Percentiles rank a stretch among this genome's conserved stretches.
Conservation (phyloP, 2,797 vertebrate genomes). For the Ara ararauna region DNA sequence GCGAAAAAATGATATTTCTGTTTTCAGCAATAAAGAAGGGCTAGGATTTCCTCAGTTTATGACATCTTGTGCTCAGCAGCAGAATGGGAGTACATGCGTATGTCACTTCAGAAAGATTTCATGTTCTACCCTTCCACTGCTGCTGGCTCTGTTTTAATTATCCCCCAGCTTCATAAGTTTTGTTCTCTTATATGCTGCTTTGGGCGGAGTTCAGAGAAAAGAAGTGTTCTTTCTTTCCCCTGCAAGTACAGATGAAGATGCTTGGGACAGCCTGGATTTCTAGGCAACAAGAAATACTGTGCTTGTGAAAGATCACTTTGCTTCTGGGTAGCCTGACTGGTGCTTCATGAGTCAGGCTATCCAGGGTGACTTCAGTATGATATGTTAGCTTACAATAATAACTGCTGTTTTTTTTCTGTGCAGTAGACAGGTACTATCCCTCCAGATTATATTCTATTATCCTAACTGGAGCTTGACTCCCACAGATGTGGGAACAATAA, state of each 20-base stretch:
- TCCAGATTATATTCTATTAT: neutral
- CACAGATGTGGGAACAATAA: neutral
- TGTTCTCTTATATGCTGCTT: neutral
- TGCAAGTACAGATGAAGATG: neutral
- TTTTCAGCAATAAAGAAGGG: neutral
- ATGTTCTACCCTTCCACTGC: neutral
- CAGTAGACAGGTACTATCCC: neutral
- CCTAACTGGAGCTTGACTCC: neutral
- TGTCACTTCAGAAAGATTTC: neutral
- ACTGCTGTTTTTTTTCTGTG: neutral
- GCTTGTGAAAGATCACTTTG: accelerated
- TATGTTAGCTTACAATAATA: neutral
- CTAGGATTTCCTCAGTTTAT: neutral
- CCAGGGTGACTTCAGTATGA: neutral
- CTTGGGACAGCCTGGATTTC: neutral
- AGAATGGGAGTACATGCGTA: neutral
- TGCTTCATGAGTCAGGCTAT: neutral
- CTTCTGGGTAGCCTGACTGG: accelerated
- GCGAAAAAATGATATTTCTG: neutral
- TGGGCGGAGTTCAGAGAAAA: neutral
- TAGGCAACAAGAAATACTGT: neutral
- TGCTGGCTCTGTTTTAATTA: neutral
- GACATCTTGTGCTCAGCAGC: neutral
- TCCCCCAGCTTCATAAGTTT: neutral
- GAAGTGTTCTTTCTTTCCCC: neutral